phyloP scores from a whole-genome alignment of 2,888 invertebrate genomes.

The Apamea monoglypha region DNA sequence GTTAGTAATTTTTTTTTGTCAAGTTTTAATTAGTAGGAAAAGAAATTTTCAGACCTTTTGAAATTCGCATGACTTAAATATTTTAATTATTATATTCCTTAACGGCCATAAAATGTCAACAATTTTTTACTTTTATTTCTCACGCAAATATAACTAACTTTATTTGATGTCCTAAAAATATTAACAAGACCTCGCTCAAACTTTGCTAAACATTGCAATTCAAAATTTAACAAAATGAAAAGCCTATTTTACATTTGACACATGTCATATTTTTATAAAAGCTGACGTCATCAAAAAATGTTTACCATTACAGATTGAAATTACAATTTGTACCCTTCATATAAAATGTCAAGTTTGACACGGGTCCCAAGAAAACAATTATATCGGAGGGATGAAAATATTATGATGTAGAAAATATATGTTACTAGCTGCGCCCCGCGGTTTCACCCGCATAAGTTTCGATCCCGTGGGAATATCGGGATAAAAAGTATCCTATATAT shows the following conservation, averaged over 20 bases:
- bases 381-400: constrained; percentile 21
- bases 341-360: constrained; percentile 62
- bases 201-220: neutral
- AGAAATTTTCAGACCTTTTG: neutral
- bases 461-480: too few relatives aligned
- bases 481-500: too few relatives aligned
- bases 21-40: neutral
- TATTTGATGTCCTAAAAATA: neutral
- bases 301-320: constrained; percentile 30
- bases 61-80: neutral
- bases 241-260: neutral
- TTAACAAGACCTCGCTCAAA: neutral
- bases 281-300: constrained; percentile 29
- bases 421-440: too few relatives aligned
- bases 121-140: neutral
- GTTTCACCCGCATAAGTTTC: too few relatives aligned
- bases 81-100: neutral
- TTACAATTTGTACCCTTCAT: constrained; percentile 51
- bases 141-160: neutral
- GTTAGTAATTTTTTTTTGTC: neutral
- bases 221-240: neutral
- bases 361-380: constrained; percentile 57
- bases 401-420: constrained; percentile 24
- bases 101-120: neutral
- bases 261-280: neutral